Conservation (phyloP, 2,797 vertebrate genomes). For the Alcedo atthis region DNA sequence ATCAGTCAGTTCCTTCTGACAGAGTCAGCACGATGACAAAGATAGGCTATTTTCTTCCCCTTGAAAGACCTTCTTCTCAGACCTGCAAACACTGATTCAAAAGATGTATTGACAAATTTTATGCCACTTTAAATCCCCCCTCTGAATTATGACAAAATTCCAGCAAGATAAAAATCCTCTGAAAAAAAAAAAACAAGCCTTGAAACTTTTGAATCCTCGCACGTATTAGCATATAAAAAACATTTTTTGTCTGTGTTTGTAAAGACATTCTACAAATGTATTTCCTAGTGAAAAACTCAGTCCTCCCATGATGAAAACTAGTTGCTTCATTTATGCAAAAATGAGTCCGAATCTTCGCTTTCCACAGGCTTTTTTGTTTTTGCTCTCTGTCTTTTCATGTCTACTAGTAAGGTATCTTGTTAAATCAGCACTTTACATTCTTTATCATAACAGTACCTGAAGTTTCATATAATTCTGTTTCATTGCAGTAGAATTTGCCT, state of each 20-base stretch:
- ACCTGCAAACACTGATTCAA: neutral
- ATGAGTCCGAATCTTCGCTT: neutral
- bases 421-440: slow-evolving; percentile 19
- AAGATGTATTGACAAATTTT: neutral
- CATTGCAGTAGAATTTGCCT: slow-evolving; percentile 1
- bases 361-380: neutral
- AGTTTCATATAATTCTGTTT: slow-evolving; percentile 10
- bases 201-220: neutral
- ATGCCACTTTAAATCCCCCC: neutral
- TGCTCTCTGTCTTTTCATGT: neutral
- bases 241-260: neutral
- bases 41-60: neutral
- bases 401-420: slow-evolving; percentile 7
- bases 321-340: neutral
- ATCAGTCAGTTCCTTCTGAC: neutral
- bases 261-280: neutral
- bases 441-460: slow-evolving; percentile 21
- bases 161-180: neutral
- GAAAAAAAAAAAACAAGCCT: neutral
- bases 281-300: neutral
- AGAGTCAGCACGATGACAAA: rapidly evolving
- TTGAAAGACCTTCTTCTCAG: neutral
- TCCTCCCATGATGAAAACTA: neutral
- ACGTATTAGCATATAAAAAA: neutral
- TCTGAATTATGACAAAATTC: neutral